Evolutionary conservation across 2,797 vertebrate genomes (phyloP).

Genomic region (Capromys pilorides): DNA sequence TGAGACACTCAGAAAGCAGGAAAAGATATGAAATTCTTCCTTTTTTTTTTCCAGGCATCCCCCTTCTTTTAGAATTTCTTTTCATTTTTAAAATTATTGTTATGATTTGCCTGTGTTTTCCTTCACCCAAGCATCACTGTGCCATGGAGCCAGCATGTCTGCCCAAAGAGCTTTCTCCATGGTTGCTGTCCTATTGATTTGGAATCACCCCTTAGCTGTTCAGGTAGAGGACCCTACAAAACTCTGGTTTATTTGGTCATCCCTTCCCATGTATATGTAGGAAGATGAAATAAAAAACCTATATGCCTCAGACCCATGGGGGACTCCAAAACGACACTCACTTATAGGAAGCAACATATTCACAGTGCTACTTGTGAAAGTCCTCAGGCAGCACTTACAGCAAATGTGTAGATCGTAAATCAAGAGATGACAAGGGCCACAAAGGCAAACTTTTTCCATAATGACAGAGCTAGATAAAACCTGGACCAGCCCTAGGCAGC

Average conservation of each 20-base stretch:
- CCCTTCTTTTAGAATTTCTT: neutral
- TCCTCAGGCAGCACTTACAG: neutral
- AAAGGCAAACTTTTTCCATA: neutral
- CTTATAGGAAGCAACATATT: neutral
- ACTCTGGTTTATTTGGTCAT: neutral
- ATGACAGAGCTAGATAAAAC: neutral
- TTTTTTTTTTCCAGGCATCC: neutral
- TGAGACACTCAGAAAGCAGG: neutral
- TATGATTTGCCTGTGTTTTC: slow-evolving; percentile 1
- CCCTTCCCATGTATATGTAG: neutral
- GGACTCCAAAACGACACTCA: neutral
- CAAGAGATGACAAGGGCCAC: neutral
- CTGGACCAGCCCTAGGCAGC: neutral
- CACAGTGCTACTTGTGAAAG: neutral
- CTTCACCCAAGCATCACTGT: neutral
- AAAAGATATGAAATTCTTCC: neutral
- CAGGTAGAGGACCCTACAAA: neutral
- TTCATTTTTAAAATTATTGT: slow-evolving; percentile 15
- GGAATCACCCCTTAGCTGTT: neutral
- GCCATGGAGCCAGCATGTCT: neutral
- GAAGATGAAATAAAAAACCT: neutral
- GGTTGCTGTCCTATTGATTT: neutral
- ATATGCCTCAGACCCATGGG: neutral
- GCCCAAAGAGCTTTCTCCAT: neutral
- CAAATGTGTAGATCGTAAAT: neutral